Percentiles rank a stretch among this genome's conserved stretches.
phyloP scores from a whole-genome alignment of 2,797 vertebrate genomes.

The Eulemur albifrons region DNA sequence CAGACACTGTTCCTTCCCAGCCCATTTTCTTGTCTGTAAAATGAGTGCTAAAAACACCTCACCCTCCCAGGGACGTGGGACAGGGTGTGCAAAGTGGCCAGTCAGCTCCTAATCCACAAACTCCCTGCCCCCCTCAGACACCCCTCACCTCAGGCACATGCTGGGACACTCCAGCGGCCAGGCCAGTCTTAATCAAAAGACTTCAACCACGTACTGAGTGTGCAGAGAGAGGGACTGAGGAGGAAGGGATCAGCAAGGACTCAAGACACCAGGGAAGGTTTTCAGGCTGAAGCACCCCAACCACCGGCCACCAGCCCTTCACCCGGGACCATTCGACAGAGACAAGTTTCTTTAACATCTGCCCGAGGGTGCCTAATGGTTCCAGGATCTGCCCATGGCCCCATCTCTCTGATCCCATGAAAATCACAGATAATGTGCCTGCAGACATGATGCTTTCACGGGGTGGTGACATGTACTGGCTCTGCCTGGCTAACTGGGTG shows the following conservation, averaged over 20 bases:
- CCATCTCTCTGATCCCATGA: neutral
- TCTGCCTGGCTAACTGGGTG: neutral
- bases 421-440: neutral
- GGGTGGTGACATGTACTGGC: neutral
- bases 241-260: neutral
- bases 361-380: neutral
- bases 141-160: neutral
- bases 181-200: neutral
- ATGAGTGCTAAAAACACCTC: neutral
- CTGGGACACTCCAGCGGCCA: neutral
- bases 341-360: neutral
- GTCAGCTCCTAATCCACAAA: no score
- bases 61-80: neutral
- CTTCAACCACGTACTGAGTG: rapidly evolving
- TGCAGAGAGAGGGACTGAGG: neutral
- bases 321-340: neutral
- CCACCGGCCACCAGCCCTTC: neutral
- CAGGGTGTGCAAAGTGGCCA: neutral
- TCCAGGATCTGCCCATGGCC: neutral
- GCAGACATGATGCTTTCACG: rapidly evolving
- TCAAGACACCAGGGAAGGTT: neutral
- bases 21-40: neutral
- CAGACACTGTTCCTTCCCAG: neutral
- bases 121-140: neutral
- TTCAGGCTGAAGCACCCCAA: neutral